Evolutionary conservation across 2,888 invertebrate species (phyloP).

Genomic region (Camponotus fellah): DNA sequence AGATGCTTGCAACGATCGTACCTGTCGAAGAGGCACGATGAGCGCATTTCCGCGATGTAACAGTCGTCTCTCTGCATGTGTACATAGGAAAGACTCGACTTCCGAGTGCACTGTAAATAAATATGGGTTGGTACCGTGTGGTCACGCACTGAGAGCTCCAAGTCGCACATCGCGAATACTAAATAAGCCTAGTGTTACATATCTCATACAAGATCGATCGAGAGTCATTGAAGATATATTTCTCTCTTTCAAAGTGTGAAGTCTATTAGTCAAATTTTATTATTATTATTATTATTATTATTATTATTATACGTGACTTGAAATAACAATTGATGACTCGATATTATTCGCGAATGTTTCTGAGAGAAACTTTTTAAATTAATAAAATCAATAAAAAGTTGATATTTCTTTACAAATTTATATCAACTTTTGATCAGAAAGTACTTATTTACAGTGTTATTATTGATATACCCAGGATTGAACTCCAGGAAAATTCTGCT

Average conservation of each 20-base stretch:
- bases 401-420: background rate
- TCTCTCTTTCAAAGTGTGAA: background rate
- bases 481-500: background rate
- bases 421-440: background rate
- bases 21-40: conserved; percentile 28
- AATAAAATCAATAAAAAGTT: background rate
- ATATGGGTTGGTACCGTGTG: conserved; percentile 70
- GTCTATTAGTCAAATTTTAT: background rate
- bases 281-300: no score
- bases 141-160: conserved; percentile 71
- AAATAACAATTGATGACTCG: background rate
- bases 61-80: background rate
- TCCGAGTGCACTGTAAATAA: conserved; percentile 70
- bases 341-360: background rate
- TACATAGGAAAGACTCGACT: conserved; percentile 58
- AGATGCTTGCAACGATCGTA: conserved; percentile 11
- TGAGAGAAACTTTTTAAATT: background rate
- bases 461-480: background rate
- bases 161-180: conserved; percentile 64
- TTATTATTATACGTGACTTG: background rate
- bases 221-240: conserved; percentile 23
- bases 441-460: background rate
- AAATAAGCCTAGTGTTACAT: conserved; percentile 52
- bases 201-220: conserved; percentile 39
- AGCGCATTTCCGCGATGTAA: conserved; percentile 49